These are phyloP conservation scores for Cephus rjabovi DNA, from an alignment of 2,888 invertebrate genomes.

Conservation along the genomic window DNA sequence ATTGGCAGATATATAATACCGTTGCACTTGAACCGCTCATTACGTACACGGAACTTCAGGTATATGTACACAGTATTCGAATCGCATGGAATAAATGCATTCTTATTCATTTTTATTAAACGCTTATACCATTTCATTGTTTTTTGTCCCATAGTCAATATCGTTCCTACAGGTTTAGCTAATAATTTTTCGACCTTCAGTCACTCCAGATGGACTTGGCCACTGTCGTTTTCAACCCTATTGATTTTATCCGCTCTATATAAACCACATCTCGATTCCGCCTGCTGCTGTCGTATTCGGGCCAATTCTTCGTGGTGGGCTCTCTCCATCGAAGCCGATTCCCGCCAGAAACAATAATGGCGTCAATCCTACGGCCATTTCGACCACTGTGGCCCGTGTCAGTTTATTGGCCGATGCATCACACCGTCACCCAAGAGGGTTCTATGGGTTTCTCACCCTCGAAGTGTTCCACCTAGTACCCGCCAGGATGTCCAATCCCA, in stretches of 20 bases:
- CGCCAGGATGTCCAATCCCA: constrained; percentile 30
- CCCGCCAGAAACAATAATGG: constrained; percentile 58
- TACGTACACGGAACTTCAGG: background rate
- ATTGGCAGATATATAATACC: background rate
- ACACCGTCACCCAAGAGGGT: constrained; percentile 50
- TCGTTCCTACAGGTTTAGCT: background rate
- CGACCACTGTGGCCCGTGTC: constrained; percentile 58
- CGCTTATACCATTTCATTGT: background rate
- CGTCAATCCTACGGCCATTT: constrained; percentile 57
- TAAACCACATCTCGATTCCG: background rate
- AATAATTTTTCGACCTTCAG: background rate
- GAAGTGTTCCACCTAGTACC: constrained; percentile 6
- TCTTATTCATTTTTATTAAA: background rate
- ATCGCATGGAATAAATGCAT: background rate
- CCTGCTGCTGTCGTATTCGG: background rate
- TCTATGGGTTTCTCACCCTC: constrained; percentile 20
- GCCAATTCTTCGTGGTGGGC: background rate
- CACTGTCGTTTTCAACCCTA: background rate
- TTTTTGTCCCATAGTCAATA: background rate
- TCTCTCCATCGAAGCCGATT: constrained; percentile 20
- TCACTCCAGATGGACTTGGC: background rate
- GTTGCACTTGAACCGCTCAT: background rate
- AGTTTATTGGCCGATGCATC: constrained; percentile 64
- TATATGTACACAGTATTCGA: background rate
- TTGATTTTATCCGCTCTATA: background rate